Conservation (phyloP, 2,888 invertebrate genomes). For the Drosophila cracens region DNA sequence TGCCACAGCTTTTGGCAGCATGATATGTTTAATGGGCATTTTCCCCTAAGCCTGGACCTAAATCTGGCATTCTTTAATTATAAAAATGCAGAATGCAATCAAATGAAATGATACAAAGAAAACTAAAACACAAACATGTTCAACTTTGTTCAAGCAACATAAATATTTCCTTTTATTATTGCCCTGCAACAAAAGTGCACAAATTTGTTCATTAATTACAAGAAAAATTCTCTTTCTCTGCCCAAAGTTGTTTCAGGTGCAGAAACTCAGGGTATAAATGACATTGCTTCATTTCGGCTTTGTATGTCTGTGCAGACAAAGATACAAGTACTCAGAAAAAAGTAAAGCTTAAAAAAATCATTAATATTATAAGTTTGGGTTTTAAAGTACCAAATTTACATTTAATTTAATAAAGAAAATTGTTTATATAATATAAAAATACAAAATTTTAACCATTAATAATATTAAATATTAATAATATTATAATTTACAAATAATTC, state of each 20-base stretch:
- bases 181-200: slow-evolving; percentile 30
- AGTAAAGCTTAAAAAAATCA: background rate
- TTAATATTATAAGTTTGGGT: no score
- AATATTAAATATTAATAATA: background rate
- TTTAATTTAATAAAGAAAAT: background rate
- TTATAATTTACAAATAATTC: background rate
- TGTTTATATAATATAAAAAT: background rate
- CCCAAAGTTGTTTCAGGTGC: slow-evolving; percentile 32
- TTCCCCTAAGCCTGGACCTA: background rate
- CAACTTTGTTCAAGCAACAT: slow-evolving; percentile 15
- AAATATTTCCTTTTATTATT: slow-evolving; percentile 70
- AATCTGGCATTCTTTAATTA: slow-evolving; percentile 22
- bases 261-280: slow-evolving; percentile 29
- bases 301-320: slow-evolving; percentile 29
- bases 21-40: slow-evolving; percentile 62
- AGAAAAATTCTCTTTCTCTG: slow-evolving; percentile 22
- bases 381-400: background rate
- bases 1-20: slow-evolving; percentile 63
- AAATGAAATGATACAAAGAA: slow-evolving; percentile 2
- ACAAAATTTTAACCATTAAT: fast-evolving
- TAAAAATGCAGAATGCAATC: slow-evolving; percentile 14
- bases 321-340: slow-evolving; percentile 15
- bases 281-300: slow-evolving; percentile 21
- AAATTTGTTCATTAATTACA: slow-evolving; percentile 46
- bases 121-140: background rate